These are phyloP conservation scores for Sparus aurata DNA, from an alignment of 2,797 vertebrate species.

Conservation along the genomic window DNA sequence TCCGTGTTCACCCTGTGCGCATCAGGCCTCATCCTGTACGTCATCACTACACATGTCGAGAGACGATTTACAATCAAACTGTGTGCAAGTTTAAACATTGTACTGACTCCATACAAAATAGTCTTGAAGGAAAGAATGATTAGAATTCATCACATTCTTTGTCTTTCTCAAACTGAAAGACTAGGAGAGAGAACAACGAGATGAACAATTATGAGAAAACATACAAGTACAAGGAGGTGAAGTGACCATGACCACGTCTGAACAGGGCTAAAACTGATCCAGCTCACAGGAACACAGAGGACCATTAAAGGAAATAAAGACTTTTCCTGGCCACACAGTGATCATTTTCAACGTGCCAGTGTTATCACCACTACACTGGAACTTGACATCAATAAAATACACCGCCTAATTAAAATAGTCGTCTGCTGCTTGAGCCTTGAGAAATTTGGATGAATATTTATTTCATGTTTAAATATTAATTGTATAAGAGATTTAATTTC, in stretches of 20 bases:
- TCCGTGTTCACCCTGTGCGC: slow-evolving; percentile 1
- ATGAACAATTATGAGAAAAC: background rate
- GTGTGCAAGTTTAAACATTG: slow-evolving; percentile 44
- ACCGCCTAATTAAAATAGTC: slow-evolving; percentile 7
- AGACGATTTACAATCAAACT: slow-evolving; percentile 59
- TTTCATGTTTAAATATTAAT: slow-evolving; percentile 1
- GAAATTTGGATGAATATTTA: background rate
- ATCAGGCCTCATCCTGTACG: slow-evolving; percentile 51
- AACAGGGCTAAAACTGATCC: slow-evolving; percentile 46
- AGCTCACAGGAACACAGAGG: slow-evolving; percentile 74
- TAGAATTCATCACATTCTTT: slow-evolving; percentile 37
- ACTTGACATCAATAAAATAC: slow-evolving; percentile 50
- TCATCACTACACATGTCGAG: slow-evolving; percentile 35
- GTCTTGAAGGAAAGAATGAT: slow-evolving; percentile 4
- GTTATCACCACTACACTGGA: slow-evolving; percentile 40
- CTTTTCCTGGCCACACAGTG: slow-evolving; percentile 33
- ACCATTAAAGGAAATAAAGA: slow-evolving; percentile 57
- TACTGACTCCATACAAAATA: slow-evolving; percentile 38
- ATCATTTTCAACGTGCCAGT: slow-evolving; percentile 54
- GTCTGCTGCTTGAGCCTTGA: slow-evolving; percentile 36
- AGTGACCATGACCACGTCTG: slow-evolving; percentile 73
- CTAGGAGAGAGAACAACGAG: slow-evolving; percentile 1
- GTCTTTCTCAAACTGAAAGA: slow-evolving; percentile 24
- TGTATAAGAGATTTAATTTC: background rate
- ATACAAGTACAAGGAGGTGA: background rate